These are phyloP conservation scores for Agrochola lota DNA, from an alignment of 2,888 invertebrate species.

Conservation along the genomic window DNA sequence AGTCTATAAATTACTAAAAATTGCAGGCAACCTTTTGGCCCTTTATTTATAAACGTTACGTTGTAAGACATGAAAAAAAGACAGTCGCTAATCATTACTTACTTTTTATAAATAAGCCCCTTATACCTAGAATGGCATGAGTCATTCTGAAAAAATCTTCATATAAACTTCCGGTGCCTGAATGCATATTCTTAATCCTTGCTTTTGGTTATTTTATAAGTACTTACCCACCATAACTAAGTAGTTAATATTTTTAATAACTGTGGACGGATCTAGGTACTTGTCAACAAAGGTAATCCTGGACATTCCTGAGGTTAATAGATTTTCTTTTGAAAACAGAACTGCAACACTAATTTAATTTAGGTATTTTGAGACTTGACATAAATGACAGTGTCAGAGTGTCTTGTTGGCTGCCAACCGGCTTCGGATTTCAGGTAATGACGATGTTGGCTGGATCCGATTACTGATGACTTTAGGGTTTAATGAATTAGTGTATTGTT, in stretches of 20 bases:
- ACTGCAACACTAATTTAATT: background rate
- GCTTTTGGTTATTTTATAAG: background rate
- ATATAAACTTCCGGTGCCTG: background rate
- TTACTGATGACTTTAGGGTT: constrained; percentile 17
- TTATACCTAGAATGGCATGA: background rate
- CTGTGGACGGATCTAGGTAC: background rate
- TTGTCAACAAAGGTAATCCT: background rate
- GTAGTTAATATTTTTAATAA: too few species aligned
- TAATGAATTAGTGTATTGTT: background rate
- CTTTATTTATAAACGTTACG: background rate
- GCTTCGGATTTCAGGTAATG: constrained; percentile 18
- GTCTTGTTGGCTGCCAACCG: constrained; percentile 2
- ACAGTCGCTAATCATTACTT: background rate
- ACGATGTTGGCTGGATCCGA: background rate
- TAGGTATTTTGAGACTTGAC: background rate
- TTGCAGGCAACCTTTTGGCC: background rate
- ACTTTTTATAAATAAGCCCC: background rate
- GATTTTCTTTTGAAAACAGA: background rate
- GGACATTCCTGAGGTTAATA: background rate
- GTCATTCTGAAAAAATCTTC: background rate
- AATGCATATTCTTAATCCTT: background rate
- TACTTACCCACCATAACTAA: background rate
- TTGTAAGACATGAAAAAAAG: too few species aligned
- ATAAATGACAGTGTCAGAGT: background rate
- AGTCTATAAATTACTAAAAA: background rate